Evolutionary conservation across 2,888 invertebrate genomes (phyloP), one percentile per base, ranked within the genome.

Genomic region (Andrena flavipes): DNA sequence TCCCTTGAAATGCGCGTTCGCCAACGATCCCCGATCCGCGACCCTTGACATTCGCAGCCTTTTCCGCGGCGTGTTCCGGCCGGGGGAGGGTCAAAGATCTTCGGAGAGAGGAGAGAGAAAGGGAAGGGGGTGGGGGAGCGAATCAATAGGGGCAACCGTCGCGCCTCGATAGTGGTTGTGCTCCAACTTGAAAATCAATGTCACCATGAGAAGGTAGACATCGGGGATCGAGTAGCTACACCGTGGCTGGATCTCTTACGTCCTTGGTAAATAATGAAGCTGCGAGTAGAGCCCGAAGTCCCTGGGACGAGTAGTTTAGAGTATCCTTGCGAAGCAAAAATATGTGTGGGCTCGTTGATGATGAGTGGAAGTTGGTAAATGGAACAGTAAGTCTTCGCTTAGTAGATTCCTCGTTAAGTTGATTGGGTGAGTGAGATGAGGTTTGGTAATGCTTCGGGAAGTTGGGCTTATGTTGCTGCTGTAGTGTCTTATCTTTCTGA

Each of bases 101-200:
- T 68, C n/a, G 51, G 4, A 10, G 49, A 68, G 42, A 23, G 56
- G 0, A 33, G 68, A 65, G 51, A 62, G 33, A 10, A 51, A 0
- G 20, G 26, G 48, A 23, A 59, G 10, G 3, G 70, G 1, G 16
- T 65, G 78, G 75, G 29, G 29, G 82, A 84, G 83, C 70, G 76
- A 91, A 91, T 91, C 91, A 90, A 91, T 91, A 91, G 84, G 62
- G 29, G 71, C 76, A 88, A 83, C 73, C 86, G 85, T 84, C 87
- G 88, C 84, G 87, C 80, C 87, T 85, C 81, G 84, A 88, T 89
- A 85, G 86, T 70, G 78, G 77, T 84, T 82, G 80, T 86, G 80
- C 82, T 82, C 80, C 68, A 86, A 85, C 87, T 86, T 84, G 84
- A 81, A 80, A 88, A 88, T 82, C 84, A 87, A 90, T 70, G 51